phyloP scores from a whole-genome alignment of 2,888 invertebrate species.

The Lapara coniferarum region DNA sequence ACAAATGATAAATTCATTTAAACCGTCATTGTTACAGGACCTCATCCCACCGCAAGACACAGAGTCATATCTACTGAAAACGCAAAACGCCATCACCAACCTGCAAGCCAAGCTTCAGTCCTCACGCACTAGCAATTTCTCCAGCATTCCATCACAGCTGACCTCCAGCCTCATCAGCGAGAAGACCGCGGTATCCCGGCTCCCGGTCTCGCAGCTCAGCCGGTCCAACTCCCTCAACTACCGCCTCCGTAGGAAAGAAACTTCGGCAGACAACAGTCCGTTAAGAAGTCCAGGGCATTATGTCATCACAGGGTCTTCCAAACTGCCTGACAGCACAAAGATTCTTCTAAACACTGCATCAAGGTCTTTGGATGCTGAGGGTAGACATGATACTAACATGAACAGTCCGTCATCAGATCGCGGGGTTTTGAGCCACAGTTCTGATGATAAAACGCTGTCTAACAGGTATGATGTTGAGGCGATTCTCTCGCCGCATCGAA shows the following conservation, averaged over 20 bases:
- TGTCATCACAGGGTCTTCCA: constrained; percentile 75
- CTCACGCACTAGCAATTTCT: constrained; percentile 60
- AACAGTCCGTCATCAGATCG: constrained; percentile 73
- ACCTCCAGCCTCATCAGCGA: constrained; percentile 76
- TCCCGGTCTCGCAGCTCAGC: constrained; percentile 75
- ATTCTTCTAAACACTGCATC: constrained; percentile 68
- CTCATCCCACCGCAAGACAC: constrained; percentile 79
- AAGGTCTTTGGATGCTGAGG: constrained; percentile 70
- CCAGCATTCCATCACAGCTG: constrained; percentile 65
- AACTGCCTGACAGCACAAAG: constrained; percentile 64
- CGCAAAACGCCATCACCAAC: constrained; percentile 85
- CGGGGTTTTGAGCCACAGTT: constrained; percentile 70
- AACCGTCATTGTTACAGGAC: constrained; percentile 69
- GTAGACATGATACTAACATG: constrained; percentile 68
- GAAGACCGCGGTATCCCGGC: constrained; percentile 72
- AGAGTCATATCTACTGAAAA: constrained; percentile 83
- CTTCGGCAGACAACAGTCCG: constrained; percentile 71
- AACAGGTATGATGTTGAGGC: constrained; percentile 69
- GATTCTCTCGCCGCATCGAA: constrained; percentile 73
- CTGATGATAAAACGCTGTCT: constrained; percentile 76
- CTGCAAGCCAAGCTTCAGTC: constrained; percentile 83
- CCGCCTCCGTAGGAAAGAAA: constrained; percentile 68
- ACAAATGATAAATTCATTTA: neutral
- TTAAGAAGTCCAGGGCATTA: constrained; percentile 76
- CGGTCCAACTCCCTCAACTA: constrained; percentile 79